Base-by-base conservation (phyloP, 2,888 invertebrate species). In the Cyclophora punctaria region DNA sequence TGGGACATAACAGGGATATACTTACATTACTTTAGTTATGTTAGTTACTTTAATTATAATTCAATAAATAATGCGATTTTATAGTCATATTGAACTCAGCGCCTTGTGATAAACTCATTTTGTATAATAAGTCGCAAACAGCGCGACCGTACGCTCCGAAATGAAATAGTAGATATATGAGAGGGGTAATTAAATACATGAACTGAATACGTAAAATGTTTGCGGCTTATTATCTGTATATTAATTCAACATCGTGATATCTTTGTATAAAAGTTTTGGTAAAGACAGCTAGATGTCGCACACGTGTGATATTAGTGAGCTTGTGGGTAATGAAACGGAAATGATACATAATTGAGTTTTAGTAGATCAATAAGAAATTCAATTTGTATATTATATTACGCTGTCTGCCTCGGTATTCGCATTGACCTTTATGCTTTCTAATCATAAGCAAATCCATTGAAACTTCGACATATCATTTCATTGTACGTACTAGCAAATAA, bases 151-250 rank as follows among this genome's bases (percentile, higher is more conserved):
- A 20, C 55, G 63, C 55, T 59, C 48, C 60, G 56, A 60, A 54
- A 62, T 63, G 64, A 67, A 64, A 67, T 60, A 69, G 63, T 56
- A 63, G 63, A 37, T 5, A 67, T 60, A 55, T 61, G 63, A 50
- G 57, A 59, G 20, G 20, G 20, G 63, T 71, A 70, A 73, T 74
- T 74, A 67, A 71, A 67, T 67, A 71, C 71, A 69, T 62, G 70
- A 63, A 66, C 60, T 52, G 73, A 70, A 71, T 73, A 55, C 49
- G 48, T 35, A 52, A 56, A 47, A 45, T 35, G 7, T 41, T 40
- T 45, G 46, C 41, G 51, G 47, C 35, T 49, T 43, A 45, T 48
- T 37, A 37, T 37, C 4, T 37, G 37, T 37, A 37, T 33, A 48
- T 48, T 40, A 40, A 34, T 44, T 47, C 40, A n/a, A 41, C 46